phyloP scores from a whole-genome alignment of 2,888 invertebrate genomes.

The Cheilosia pagana region DNA sequence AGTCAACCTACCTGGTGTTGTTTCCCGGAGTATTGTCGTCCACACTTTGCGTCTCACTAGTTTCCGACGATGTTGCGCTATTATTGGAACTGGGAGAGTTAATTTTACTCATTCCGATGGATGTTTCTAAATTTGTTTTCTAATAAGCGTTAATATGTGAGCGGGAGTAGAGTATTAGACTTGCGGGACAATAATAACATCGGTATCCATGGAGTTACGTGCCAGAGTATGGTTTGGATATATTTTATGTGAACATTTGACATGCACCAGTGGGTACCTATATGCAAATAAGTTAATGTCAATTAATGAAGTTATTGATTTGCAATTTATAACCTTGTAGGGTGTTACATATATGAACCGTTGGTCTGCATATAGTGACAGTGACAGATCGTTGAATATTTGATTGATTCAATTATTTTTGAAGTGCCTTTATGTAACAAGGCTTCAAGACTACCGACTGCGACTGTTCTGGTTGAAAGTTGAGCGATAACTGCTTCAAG shows the following conservation, averaged over 20 bases:
- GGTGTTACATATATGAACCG: no score
- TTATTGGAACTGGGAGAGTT: slow-evolving; percentile 77
- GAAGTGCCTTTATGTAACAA: no score
- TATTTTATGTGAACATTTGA: neutral
- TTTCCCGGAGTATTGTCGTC: slow-evolving; percentile 78
- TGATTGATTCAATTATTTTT: no score
- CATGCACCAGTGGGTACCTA: neutral
- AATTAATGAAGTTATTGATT: slow-evolving; percentile 50
- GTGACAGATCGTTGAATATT: no score
- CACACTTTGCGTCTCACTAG: slow-evolving; percentile 81
- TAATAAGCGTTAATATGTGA: slow-evolving; percentile 1
- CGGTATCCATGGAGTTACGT: slow-evolving; percentile 56
- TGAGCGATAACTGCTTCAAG: no score
- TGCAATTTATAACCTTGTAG: neutral
- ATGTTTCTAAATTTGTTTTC: slow-evolving; percentile 1
- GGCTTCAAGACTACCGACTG: no score
- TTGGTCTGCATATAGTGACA: no score
- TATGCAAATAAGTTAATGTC: neutral
- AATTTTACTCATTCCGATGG: slow-evolving; percentile 65
- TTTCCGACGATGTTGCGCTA: slow-evolving; percentile 81
- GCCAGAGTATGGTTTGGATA: neutral
- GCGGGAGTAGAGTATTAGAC: neutral
- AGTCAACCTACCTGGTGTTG: slow-evolving; percentile 45
- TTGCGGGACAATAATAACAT: slow-evolving; percentile 35
- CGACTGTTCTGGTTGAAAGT: no score